Evolutionary conservation across 2,113 vertebrate species (phyloP).

Genomic region (Pithys albifrons): DNA sequence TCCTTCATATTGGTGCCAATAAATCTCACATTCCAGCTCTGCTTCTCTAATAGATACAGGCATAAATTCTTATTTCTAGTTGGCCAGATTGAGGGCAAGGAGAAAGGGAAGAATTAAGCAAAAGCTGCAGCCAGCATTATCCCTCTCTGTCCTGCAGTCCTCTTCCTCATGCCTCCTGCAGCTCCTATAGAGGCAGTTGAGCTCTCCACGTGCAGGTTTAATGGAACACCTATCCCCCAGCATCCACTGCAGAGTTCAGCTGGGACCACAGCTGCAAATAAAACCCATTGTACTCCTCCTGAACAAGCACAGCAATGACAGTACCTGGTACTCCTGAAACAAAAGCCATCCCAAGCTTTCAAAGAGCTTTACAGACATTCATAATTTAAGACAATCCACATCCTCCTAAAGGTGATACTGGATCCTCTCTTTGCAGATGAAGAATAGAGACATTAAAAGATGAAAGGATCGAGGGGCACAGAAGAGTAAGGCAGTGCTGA

Average conservation of each 20-base stretch:
- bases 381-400: constrained; percentile 14
- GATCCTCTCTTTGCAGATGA: not conserved
- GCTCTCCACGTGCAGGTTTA: not conserved
- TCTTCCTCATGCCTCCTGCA: not conserved
- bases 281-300: not conserved
- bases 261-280: constrained; percentile 5
- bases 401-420: not conserved
- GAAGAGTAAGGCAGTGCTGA: not conserved
- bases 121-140: not conserved
- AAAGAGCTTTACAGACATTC: constrained; percentile 24
- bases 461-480: not conserved
- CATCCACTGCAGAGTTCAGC: not conserved
- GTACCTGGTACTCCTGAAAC: not conserved
- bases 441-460: constrained; percentile 1
- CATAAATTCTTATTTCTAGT: constrained; percentile 46
- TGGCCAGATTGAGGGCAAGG: constrained; percentile 2
- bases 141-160: not conserved
- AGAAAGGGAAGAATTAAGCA: constrained; percentile 9
- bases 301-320: not conserved
- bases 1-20: constrained; percentile 31
- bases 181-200: not conserved
- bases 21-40: constrained; percentile 46
- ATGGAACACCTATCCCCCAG: not conserved
- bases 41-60: constrained; percentile 38
- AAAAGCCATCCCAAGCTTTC: not conserved